Percentiles rank a stretch among this genome's conserved stretches.
Conservation (phyloP, 2,888 invertebrate species). For the Drosophila phalerata region DNA sequence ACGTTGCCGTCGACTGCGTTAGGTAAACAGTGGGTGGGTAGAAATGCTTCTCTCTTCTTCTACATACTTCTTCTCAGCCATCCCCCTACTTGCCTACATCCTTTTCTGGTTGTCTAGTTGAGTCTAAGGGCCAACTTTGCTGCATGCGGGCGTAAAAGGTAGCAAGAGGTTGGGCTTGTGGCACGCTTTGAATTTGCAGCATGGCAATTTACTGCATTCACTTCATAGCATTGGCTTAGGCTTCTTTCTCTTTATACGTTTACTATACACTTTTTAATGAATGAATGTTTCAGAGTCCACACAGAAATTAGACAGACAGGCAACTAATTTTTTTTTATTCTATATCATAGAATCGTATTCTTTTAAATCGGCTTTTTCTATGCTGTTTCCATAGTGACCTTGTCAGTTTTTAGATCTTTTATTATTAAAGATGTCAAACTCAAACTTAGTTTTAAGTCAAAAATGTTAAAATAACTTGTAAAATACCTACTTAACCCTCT, state of each 20-base stretch:
- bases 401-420: too few species aligned
- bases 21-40: constrained; percentile 43
- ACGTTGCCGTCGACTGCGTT: constrained; percentile 52
- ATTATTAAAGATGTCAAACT: too few species aligned
- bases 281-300: neutral
- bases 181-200: constrained; percentile 56
- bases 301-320: neutral
- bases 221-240: constrained; percentile 37
- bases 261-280: constrained; percentile 15
- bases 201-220: constrained; percentile 59
- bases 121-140: constrained; percentile 46
- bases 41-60: neutral
- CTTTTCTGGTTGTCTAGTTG: constrained; percentile 21
- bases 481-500: too few species aligned
- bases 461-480: too few species aligned
- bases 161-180: constrained; percentile 35
- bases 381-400: too few species aligned
- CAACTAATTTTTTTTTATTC: neutral
- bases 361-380: too few species aligned
- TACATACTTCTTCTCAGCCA: neutral
- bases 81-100: constrained; percentile 1
- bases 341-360: too few species aligned
- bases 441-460: too few species aligned
- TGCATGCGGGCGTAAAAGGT: constrained; percentile 49
- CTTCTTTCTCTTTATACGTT: constrained; percentile 23